Base-by-base conservation (phyloP, 2,797 vertebrate species). In the Microctenopoma steveboyesi region DNA sequence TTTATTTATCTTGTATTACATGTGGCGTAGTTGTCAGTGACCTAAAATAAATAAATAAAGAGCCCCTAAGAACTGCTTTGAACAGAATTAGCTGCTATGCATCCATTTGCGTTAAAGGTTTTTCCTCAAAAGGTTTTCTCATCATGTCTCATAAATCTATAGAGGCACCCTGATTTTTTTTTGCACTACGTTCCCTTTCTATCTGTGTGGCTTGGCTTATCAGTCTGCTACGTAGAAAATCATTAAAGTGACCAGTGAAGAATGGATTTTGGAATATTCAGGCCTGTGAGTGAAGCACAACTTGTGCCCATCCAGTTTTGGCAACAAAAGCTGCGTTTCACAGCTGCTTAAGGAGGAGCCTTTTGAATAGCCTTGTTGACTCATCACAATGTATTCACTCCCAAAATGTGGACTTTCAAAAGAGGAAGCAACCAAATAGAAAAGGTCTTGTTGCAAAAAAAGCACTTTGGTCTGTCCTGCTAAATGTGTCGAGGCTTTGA, bases 321-420 rank as follows among this genome's bases (percentile, higher is more conserved):
- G 55, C 43, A 57, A 40, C 50, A 68, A 25, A 45, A 39, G 16
- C 54, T 60, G 39, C 13, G 35, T 72, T 70, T 78, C 40, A 25
- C 48, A 16, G 16, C 33, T 5, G 22, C 27, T 1, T 5, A n/a
- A 27, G 7, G 18, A 53, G 18, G n/a, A 28, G 47, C n/a, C 13
- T 50, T 39, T 57, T 47, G 33, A 67, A 42, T 8, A 25, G 28
- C 22, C 16, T 35, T 27, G 12, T 53, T 64, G 28, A 33, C 46
- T 50, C 1, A 0, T 59, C 54, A 28, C 46, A 30, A 62, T 18
- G 9, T 6, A 45, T 53, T 54, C 63, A 45, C 16, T 43, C 2
- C 18, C 28, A 40, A 58, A 30, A 57, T 27, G 9, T 59, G 14
- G 35, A 57, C 15, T 59, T 33, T 28, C 35, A 14, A 64, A 14